Percentiles rank a stretch among this genome's conserved stretches.
phyloP scores from a whole-genome alignment of 2,113 vertebrate species.

The Mystacornis crossleyi region DNA sequence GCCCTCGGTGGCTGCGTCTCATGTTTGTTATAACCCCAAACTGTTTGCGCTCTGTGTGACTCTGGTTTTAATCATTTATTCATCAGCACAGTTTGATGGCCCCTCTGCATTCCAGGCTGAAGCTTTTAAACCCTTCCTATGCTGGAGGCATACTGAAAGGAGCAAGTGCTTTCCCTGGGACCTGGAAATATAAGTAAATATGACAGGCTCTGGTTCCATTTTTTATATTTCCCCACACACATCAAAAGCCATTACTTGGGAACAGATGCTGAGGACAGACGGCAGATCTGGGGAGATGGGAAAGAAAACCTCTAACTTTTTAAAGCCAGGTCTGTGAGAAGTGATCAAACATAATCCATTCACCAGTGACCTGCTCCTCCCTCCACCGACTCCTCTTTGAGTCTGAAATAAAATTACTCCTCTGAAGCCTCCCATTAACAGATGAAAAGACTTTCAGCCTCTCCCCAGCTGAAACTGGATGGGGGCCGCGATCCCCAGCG shows the following conservation, averaged over 20 bases:
- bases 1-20: slow-evolving; percentile 12
- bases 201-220: slow-evolving; percentile 64
- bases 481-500: neutral
- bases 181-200: slow-evolving; percentile 64
- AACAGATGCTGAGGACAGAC: slow-evolving; percentile 70
- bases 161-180: slow-evolving; percentile 66
- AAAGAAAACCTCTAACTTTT: slow-evolving; percentile 40
- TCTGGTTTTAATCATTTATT: slow-evolving; percentile 72
- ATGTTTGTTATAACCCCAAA: slow-evolving; percentile 46
- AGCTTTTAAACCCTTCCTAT: slow-evolving; percentile 60
- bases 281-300: slow-evolving; percentile 50
- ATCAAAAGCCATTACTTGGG: slow-evolving; percentile 66
- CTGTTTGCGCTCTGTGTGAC: neutral
- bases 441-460: slow-evolving; percentile 9
- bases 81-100: slow-evolving; percentile 35
- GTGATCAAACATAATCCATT: slow-evolving; percentile 35
- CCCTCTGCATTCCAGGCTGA: slow-evolving; percentile 52
- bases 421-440: neutral
- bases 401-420: slow-evolving; percentile 16
- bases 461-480: neutral
- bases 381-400: neutral
- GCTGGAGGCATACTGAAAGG: slow-evolving; percentile 60
- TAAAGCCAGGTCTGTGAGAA: slow-evolving; percentile 46
- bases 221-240: slow-evolving; percentile 39
- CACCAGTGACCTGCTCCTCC: slow-evolving; percentile 1